Evolutionary conservation across 2,888 invertebrate species (phyloP).

Genomic region (Polydrusus tereticollis): DNA sequence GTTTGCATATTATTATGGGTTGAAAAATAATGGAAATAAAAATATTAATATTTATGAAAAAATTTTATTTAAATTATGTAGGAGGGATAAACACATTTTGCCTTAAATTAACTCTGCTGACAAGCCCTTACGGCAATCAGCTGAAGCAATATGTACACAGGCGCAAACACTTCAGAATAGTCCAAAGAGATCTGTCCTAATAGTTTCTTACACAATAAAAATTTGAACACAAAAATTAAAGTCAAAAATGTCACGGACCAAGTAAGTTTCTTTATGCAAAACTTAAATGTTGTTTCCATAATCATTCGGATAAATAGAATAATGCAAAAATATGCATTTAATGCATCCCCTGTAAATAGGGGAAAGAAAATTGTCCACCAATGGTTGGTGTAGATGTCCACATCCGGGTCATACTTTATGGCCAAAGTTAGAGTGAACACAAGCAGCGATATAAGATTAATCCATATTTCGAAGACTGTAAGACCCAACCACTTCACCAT

Average conservation of each 20-base stretch:
- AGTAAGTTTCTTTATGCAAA: constrained; percentile 82
- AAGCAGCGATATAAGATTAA: constrained; percentile 85
- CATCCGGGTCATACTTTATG: constrained; percentile 78
- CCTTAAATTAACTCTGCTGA: constrained; percentile 70
- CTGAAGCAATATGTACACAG: constrained; percentile 90
- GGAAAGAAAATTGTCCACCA: constrained; percentile 96
- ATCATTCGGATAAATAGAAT: constrained; percentile 95
- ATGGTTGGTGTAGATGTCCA: constrained; percentile 69
- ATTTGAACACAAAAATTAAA: constrained; percentile 90
- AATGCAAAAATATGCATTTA: constrained; percentile 94
- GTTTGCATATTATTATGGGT: too few relatives aligned
- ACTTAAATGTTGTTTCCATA: constrained; percentile 79
- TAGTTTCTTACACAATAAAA: constrained; percentile 89
- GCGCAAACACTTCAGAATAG: constrained; percentile 93
- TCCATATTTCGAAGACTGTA: constrained; percentile 95
- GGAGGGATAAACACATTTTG: background rate
- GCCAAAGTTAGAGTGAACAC: constrained; percentile 88
- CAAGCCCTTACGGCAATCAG: constrained; percentile 93
- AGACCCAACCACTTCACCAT: constrained; percentile 94
- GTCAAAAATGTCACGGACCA: constrained; percentile 89
- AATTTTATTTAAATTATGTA: too few relatives aligned
- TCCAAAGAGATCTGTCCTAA: constrained; percentile 85
- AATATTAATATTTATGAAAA: too few relatives aligned
- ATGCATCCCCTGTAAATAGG: constrained; percentile 90
- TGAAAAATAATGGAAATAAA: too few relatives aligned